Conservation (phyloP, 2,797 vertebrate species). For the Chaetodon trifasciatus region DNA sequence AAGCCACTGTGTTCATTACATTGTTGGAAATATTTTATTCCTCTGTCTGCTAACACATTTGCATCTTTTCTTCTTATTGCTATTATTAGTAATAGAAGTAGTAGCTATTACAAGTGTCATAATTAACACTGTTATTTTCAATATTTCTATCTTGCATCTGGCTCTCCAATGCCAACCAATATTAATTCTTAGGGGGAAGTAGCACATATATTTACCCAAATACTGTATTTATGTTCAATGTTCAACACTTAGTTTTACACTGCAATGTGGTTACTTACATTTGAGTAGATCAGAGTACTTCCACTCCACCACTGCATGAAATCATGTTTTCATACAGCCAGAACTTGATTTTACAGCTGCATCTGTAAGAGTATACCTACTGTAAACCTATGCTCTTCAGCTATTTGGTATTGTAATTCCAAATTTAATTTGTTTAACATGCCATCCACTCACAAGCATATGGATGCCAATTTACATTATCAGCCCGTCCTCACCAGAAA, state of each 20-base stretch:
- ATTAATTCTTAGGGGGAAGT: not conserved
- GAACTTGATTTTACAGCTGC: conserved; percentile 3
- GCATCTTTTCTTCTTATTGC: not conserved
- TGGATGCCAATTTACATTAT: not conserved
- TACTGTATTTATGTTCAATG: not conserved
- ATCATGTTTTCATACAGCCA: not conserved
- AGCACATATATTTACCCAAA: not conserved
- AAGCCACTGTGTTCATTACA: conserved; percentile 46
- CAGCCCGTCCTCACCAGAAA: too few species aligned
- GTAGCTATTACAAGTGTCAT: not conserved
- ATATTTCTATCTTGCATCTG: not conserved
- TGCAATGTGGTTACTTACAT: not conserved
- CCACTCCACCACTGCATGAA: not conserved
- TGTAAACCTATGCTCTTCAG: too few species aligned
- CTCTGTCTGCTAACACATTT: conserved; percentile 19
- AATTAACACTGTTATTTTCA: not conserved
- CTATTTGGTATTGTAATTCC: not conserved
- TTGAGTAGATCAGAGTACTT: not conserved
- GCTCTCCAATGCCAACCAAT: not conserved
- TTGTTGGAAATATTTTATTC: conserved; percentile 37
- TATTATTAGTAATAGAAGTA: not conserved
- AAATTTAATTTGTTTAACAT: not conserved
- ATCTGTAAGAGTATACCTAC: not conserved
- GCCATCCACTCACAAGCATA: not conserved
- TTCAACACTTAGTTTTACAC: not conserved